Base-by-base conservation (phyloP, 2,113 vertebrate species). In the Hiodon alosoides region DNA sequence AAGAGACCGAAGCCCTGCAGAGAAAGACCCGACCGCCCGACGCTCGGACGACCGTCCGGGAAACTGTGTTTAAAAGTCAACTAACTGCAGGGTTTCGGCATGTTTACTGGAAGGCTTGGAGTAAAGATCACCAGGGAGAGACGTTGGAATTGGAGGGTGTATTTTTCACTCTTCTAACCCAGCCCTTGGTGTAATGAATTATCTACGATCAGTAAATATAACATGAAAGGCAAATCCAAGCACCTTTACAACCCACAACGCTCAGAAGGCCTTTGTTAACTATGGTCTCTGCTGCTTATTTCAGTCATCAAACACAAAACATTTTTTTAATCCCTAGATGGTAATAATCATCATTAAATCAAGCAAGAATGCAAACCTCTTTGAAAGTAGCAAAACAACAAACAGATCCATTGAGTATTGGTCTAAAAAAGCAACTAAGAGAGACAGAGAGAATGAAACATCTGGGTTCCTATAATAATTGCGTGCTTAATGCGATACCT, bases 391-490 rank as follows among this genome's bases (percentile, higher is more conserved):
- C 64, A 66, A 11, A 48, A 10, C 4, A 8, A 6, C 46, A 66
- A 66, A 13, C 4, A 7, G 48, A 47, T 9, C 64, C 9, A 4
- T 4, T 7, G 8, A 10, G n/a, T 10, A 10, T 4, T 48, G 8
- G 11, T 11, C n/a, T 11, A 66, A 7, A 5, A 64, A 61, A 5
- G 3, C 8, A 64, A 66, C 5, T 47, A 47, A 48, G 7, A 67
- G 60, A 66, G 55, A 51, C 75, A 67, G 13, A 77, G 11, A 77
- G 1, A 83, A 11, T 85, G 60, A 84, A 48, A 86, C 61, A 64
- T 57, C 5, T 57, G 54, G 54, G 54, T 5, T 10, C 31, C 31
- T 31, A 31, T 31, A 31, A 31, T 31, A 31, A 31, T 31, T 31
- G 31, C 31, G 31, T 31, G 31, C 31, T 31, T 31, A 31, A 31